phyloP scores from a whole-genome alignment of 2,113 vertebrate genomes.

The Edolisoma coerulescens region DNA sequence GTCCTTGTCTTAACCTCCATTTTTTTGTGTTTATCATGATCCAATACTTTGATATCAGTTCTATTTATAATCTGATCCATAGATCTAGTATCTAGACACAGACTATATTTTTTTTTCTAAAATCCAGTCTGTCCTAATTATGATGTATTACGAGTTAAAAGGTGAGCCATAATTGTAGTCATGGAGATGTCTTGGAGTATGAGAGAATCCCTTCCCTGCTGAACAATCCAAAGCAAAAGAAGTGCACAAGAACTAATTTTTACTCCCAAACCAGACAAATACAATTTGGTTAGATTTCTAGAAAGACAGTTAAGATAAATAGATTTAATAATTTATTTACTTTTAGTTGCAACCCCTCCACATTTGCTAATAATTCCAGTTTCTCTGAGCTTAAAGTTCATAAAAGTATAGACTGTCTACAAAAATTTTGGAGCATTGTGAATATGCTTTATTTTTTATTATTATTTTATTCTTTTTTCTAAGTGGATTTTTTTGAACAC shows the following conservation, averaged over 20 bases:
- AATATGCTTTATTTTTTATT: neutral
- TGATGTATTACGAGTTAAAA: neutral
- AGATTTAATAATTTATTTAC: neutral
- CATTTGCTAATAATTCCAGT: neutral
- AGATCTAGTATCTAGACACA: neutral
- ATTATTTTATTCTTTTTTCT: neutral
- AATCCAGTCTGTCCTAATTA: neutral
- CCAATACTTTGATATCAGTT: neutral
- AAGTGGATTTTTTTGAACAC: neutral
- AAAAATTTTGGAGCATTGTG: neutral
- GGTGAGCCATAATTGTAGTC: neutral
- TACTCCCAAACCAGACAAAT: conserved; percentile 40
- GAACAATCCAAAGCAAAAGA: neutral
- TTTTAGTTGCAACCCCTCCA: neutral
- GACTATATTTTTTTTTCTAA: neutral
- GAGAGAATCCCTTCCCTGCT: neutral
- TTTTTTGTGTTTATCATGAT: neutral
- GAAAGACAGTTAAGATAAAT: conserved; percentile 55
- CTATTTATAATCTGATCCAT: neutral
- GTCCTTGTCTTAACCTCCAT: neutral
- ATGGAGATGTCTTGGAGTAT: neutral
- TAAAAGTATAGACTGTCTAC: neutral
- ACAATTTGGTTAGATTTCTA: conserved; percentile 43
- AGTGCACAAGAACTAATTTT: neutral
- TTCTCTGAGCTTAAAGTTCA: neutral